A percentile compares a stretch with the other conserved stretches of the same genome.
Evolutionary conservation across 2,888 invertebrate genomes (phyloP).

Genomic region (Brachylomia viminalis): DNA sequence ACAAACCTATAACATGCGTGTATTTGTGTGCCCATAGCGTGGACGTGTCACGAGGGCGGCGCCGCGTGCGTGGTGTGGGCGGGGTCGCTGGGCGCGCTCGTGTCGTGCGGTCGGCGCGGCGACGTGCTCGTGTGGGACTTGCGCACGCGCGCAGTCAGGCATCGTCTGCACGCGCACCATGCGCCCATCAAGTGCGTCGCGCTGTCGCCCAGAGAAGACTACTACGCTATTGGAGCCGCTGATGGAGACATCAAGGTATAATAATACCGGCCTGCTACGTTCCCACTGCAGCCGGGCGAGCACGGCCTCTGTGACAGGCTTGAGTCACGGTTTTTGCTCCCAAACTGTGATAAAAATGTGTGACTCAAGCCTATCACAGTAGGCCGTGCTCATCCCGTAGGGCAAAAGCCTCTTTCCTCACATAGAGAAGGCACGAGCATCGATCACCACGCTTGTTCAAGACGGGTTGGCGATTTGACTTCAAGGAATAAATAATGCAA

Average conservation of each 20-base stretch:
- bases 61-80: conserved; percentile 97
- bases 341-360: too few relatives aligned
- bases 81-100: conserved; percentile 97
- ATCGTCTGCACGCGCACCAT: conserved; percentile 97
- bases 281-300: background rate
- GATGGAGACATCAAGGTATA: conserved; percentile 95
- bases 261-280: background rate
- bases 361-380: too few relatives aligned
- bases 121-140: conserved; percentile 99
- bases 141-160: conserved; percentile 96
- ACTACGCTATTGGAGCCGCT: conserved; percentile 98
- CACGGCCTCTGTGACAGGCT: too few relatives aligned
- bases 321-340: too few relatives aligned
- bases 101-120: conserved; percentile 99
- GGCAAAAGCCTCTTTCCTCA: background rate
- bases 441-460: background rate
- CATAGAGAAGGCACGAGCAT: background rate
- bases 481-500: background rate
- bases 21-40: conserved; percentile 77
- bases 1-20: background rate
- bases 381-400: too few relatives aligned
- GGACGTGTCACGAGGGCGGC: conserved; percentile 98
- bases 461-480: background rate
- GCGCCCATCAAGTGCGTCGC: conserved; percentile 98
- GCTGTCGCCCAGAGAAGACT: conserved; percentile 98